These are phyloP conservation scores for Amphimedon queenslandica DNA, from an alignment of 37 sponge, comb jelly and placozoan genomes.

Conservation along the genomic window DNA sequence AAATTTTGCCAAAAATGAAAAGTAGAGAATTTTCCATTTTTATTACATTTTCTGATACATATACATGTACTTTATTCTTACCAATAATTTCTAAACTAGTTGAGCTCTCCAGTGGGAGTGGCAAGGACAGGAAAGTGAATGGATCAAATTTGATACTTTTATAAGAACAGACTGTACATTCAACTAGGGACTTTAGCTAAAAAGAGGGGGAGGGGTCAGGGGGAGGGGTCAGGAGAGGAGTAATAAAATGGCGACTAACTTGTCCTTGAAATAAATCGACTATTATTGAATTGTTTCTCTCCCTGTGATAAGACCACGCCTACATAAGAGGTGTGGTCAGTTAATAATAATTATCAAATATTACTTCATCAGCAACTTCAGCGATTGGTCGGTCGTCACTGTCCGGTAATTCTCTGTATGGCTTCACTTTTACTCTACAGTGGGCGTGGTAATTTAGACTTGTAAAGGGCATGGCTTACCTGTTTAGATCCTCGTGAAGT, in stretches of 20 bases:
- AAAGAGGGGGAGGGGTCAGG: slow-evolving; percentile 6
- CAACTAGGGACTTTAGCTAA: slow-evolving; percentile 74
- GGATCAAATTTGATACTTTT: slow-evolving; percentile 94
- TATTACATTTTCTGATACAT: no score
- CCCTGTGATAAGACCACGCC: slow-evolving; percentile 86
- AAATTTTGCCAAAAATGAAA: no score
- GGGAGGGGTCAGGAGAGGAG: neutral
- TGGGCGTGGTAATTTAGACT: neutral
- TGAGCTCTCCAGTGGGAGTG: slow-evolving; percentile 89
- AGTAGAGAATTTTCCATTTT: no score
- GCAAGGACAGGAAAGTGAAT: slow-evolving; percentile 97
- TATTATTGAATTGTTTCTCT: slow-evolving; percentile 82
- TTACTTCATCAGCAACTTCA: slow-evolving; percentile 91
- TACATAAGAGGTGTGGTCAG: slow-evolving; percentile 8
- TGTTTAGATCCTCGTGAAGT: slow-evolving; percentile 97
- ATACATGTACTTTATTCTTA: slow-evolving; percentile 15
- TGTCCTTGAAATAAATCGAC: slow-evolving; percentile 99
- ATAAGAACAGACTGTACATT: slow-evolving; percentile 71
- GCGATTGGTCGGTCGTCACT: slow-evolving; percentile 85
- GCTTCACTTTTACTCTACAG: slow-evolving; percentile 82
- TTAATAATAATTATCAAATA: neutral
- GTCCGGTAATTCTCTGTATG: slow-evolving; percentile 89
- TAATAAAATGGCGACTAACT: slow-evolving; percentile 21
- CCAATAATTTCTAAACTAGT: slow-evolving; percentile 73
- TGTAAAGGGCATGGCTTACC: slow-evolving; percentile 24